Evolutionary conservation across 1,140 invertebrate genomes (phyloP), one percentile per base, ranked within the genome.

Genomic region (Latrodectus geometricus): DNA sequence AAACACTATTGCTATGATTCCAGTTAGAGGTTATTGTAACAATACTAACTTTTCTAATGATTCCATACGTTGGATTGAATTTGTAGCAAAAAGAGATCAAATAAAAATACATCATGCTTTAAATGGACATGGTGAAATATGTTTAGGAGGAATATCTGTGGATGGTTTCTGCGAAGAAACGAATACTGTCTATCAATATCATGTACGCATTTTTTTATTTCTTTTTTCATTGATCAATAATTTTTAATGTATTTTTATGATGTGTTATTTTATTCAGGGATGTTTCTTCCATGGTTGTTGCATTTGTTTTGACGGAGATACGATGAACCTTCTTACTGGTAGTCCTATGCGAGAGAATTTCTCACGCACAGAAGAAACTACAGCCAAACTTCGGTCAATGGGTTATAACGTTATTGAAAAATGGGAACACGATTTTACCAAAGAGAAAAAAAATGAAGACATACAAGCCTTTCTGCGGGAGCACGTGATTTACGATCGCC

Each of bases 21-120:
- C 86, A 4, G 9, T 50, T 15, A 49, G 12, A 35, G 88, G 88
- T 0, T 88, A 88, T 70, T 5, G 23, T 52, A 52, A 49, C 9
- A 75, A 52, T n/a, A 54, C 48, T 8, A 78, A 69, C 20, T 61
- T 65, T 52, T 77, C 56, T 52, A 7, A 8, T n/a, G 88, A 54
- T n/a, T 8, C 50, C 5, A 61, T 84, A 17, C 9, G 56, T 17
- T 88, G 82, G 87, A 23, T 86, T 52, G 76, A 79, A n/a, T 88
- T 76, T 23, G 5, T 87, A 48, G 14, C 20, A 8, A 15, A 86
- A 75, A 52, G 9, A 21, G 35, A 86, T 20, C 8, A 72, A 4
- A 65, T 82, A 49, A 4, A 69, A 15, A 88, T 88, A 17, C 48
- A 54, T 1, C 66, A 88, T 66, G 52, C 82, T 15, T 0, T 74